Evolutionary conservation across 2,797 vertebrate genomes (phyloP).

Genomic region (Balearica regulorum): DNA sequence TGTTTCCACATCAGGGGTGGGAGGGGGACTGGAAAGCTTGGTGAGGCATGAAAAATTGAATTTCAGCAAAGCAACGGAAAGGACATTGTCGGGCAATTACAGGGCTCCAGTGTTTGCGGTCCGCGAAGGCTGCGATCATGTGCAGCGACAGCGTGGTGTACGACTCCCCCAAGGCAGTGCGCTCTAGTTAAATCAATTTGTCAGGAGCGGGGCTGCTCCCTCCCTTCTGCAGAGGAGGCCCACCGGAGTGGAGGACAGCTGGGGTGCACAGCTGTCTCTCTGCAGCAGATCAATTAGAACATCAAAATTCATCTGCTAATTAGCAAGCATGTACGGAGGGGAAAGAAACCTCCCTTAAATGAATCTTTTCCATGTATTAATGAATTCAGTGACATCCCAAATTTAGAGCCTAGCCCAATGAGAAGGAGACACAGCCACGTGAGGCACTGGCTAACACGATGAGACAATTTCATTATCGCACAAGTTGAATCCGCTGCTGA

Average conservation of each 20-base stretch:
- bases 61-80: conserved; percentile 32
- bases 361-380: conserved; percentile 46
- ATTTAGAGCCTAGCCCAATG: not conserved
- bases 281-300: conserved; percentile 68
- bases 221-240: conserved; percentile 12
- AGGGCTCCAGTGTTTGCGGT: not conserved
- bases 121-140: conserved; percentile 47
- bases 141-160: conserved; percentile 22
- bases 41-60: conserved; percentile 28
- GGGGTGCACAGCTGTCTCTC: conserved; percentile 69
- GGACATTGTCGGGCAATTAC: conserved; percentile 46
- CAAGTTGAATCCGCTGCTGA: not conserved
- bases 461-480: not conserved
- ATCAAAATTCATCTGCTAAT: conserved; percentile 72
- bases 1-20: not conserved
- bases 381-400: not conserved
- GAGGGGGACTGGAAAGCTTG: not conserved
- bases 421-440: not conserved
- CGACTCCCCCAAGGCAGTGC: conserved; percentile 45
- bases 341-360: conserved; percentile 39
- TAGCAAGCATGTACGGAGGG: conserved; percentile 46
- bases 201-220: conserved; percentile 7
- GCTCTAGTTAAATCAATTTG: conserved; percentile 70
- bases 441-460: fast-evolving
- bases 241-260: conserved; percentile 59